Evolutionary conservation across 1,140 invertebrate species (phyloP), one percentile per base, ranked within the genome.

Genomic region (Neelides sp.): DNA sequence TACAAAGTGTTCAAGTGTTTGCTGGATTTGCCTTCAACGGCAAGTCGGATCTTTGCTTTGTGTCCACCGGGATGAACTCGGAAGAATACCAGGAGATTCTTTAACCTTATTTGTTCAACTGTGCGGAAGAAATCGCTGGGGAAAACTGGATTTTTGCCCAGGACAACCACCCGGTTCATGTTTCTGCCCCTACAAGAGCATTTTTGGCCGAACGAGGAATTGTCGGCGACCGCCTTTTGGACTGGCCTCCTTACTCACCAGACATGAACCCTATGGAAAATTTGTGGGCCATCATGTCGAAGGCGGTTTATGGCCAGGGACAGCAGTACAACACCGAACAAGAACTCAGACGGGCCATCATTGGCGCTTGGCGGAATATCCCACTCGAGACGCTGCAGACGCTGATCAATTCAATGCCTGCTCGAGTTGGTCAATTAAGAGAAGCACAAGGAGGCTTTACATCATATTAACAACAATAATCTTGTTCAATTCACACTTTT

Each of bases 221-320:
- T n/a, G n/a, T 10, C 30, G 30, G 30, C 30, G 30, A 10, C 50
- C 52, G 53, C 30, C 41, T 42, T 26, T 55, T 67, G 53, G 57
- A 63, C 32, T 68, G 66, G 62, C 66, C 68, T 61, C 62, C 64
- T 30, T 35, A 54, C 43, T 62, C 54, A 46, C 65, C 68, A 3
- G 66, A 68, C 59, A 48, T 70, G 2, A 70, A 68, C 56, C 62
- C 64, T 13, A 68, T 68, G 7, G 64, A 68, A 53, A 65, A 66
- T 55, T 10, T 66, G 15, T 70, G 65, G 64, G 62, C 65, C 48
- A 40, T 61, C 2, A 34, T 61, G 2, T 26, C 45, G n/a, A 10
- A n/a, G 30, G 8, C 8, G n/a, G 8, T 34, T 8, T 34, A 34
- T 34, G 30, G 8, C 8, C 8, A 34, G 8, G 30, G 30, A 10